Base-by-base conservation (phyloP, 1,140 invertebrate genomes). In the Drosophila sproati region DNA sequence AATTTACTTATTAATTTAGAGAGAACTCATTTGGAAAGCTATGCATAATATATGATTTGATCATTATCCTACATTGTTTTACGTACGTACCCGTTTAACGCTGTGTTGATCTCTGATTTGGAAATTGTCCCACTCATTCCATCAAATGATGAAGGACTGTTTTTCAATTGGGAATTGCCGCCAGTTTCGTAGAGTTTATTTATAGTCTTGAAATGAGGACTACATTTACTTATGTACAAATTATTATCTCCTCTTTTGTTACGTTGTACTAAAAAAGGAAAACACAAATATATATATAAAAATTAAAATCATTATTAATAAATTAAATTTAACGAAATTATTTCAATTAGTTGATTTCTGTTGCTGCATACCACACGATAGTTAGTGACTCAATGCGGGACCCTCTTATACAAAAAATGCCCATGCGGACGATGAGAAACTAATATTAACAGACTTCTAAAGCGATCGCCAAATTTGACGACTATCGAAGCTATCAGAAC, bases 161-260 rank as follows among this genome's bases (percentile, higher is more conserved):
- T 62, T 78, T 95, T 94, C 5, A 82, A 81, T 59, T 94, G 93
- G 2, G 87, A 91, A 52, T 94, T 94, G 3, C 94, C 47, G 4
- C 6, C 77, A 70, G 94, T 94, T 12, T 93, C 91, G 92, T 97
- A 97, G 2, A 98, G 91, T 39, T 94, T 95, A 67, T 94, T 94
- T 47, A 98, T 87, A 79, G 96, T 95, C 45, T 95, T 93, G 92
- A 95, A 97, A 12, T 95, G 94, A 5, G 92, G 88, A 93, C 98
- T 97, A 8, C 93, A 93, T 1, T 94, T 93, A 4, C 95, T 94
- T 41, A 98, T 94, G 93, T 98, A 98, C 37, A 98, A 91, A 28
- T 95, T 94, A 91, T 98, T 97, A 87, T 96, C 95, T 10, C 97
- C 97, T 50, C 95, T 94, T 57, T 95, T 92, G 91, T 96, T 96